phyloP scores from a whole-genome alignment of 2,888 invertebrate genomes.

The Cremastinae sp. region DNA sequence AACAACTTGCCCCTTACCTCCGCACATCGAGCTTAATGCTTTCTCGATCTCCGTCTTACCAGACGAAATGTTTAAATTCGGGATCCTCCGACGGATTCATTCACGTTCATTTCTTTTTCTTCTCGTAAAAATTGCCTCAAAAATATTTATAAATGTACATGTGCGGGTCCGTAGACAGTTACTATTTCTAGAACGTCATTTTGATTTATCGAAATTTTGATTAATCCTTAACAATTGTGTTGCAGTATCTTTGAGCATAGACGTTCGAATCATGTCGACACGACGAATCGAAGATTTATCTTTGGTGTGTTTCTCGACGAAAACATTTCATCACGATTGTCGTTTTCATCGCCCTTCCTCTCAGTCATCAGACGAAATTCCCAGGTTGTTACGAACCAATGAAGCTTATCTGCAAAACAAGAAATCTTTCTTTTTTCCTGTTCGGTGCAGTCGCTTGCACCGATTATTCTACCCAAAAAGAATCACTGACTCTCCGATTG shows the following conservation, averaged over 20 bases:
- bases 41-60: conserved; percentile 41
- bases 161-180: not conserved
- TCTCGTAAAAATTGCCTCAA: conserved; percentile 45
- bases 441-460: conserved; percentile 26
- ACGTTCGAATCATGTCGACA: no score
- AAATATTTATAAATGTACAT: conserved; percentile 52
- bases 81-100: conserved; percentile 33
- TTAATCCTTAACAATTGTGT: conserved; percentile 12
- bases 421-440: conserved; percentile 44
- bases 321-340: conserved; percentile 9
- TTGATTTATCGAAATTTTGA: conserved; percentile 44
- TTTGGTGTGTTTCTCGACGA: conserved; percentile 12
- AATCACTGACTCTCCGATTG: conserved; percentile 28
- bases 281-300: conserved; percentile 26
- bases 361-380: conserved; percentile 67
- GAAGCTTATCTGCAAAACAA: conserved; percentile 71
- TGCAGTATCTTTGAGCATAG: conserved; percentile 30
- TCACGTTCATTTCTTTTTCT: not conserved
- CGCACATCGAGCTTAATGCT: conserved; percentile 58
- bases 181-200: conserved; percentile 24
- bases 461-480: conserved; percentile 4
- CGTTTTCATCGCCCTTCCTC: conserved; percentile 60
- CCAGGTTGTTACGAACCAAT: conserved; percentile 50
- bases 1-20: conserved; percentile 47
- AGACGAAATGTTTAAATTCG: conserved; percentile 19